Conservation (phyloP, 2,888 invertebrate genomes). For the Cheilosia vernalis region DNA sequence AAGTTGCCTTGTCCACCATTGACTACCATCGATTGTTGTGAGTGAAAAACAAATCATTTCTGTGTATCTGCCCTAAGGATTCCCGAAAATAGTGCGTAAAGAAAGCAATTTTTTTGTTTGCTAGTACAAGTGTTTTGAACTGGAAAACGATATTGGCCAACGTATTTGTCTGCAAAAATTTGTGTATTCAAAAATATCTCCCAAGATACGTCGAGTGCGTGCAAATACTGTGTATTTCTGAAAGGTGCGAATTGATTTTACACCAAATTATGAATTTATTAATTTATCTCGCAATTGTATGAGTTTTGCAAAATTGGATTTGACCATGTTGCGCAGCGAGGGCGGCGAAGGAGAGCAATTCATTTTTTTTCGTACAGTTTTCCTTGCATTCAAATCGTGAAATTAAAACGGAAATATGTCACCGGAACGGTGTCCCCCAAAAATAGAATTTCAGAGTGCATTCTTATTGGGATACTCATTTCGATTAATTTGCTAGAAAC, state of each 20-base stretch:
- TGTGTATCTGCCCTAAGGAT: constrained; percentile 15
- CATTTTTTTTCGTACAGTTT: constrained; percentile 5
- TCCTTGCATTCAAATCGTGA: constrained; percentile 42
- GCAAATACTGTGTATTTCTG: constrained; percentile 8
- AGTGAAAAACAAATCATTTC: constrained; percentile 1
- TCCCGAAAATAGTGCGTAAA: neutral
- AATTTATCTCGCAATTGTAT: constrained; percentile 18
- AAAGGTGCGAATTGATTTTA: constrained; percentile 65
- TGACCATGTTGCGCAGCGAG: neutral
- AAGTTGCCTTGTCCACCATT: constrained; percentile 70
- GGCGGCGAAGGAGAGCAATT: constrained; percentile 16
- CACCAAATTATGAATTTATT: constrained; percentile 42
- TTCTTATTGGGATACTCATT: constrained; percentile 49
- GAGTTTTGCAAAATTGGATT: neutral
- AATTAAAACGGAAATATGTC: constrained; percentile 65
- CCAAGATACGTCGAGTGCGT: constrained; percentile 16
- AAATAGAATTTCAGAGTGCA: constrained; percentile 62
- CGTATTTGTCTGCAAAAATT: constrained; percentile 34
- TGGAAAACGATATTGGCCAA: constrained; percentile 44
- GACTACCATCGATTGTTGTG: constrained; percentile 65
- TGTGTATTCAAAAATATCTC: constrained; percentile 2
- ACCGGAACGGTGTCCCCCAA: constrained; percentile 67
- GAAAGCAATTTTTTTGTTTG: neutral
- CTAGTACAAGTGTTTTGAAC: constrained; percentile 55
- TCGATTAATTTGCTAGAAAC: constrained; percentile 27